Evolutionary conservation across 64 coral and sea anemone genomes (phyloP), one percentile per base, ranked within the genome.

Genomic region (Acropora tenuis): DNA sequence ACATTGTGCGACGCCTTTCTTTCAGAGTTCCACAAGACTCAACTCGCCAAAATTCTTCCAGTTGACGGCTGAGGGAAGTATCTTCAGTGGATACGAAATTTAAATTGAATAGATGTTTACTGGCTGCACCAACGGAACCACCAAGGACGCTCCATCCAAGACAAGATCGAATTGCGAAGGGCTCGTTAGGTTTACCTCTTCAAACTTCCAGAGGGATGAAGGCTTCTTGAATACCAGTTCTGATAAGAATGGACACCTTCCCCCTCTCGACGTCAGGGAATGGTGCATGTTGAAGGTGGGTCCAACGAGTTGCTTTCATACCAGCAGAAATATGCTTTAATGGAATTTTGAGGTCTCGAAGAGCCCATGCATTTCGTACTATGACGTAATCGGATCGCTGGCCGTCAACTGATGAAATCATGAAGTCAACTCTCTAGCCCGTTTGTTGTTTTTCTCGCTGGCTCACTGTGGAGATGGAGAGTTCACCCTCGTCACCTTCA

Each of bases 211-310:
- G 59, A 45, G 82, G 43, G 45, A 85, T 41, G 41, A 85, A 85
- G 20, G 82, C 82, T 68, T 85, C 41, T 42, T 43, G 59, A 5
- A 45, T 49, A 17, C 75, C 74, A 49, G 86, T 88, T 73, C 73
- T 72, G 17, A 77, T 72, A 40, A 65, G 47, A 75, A 88, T 47
- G 41, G 86, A 88, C 50, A 88, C 19, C 17, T 61, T 88, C 13
- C 75, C 58, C 48, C 73, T 76, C 19, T 88, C 86, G 8, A 88
- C 86, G 13, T 88, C 72, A 42, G 73, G 86, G 41, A 88, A 88
- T 40, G 73, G 65, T 55, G 76, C 86, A 48, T 88, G 47, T 18
- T 59, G 72, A 30, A 88, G 86, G 55, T 88, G 86, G 53, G 73
- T 18, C 86, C 86, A 88, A 63, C 59, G 7, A 63, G 59, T 63